A percentile compares a stretch with the other conserved stretches of the same genome.
phyloP scores from a whole-genome alignment of 2,797 vertebrate species.

The Spea hammondii region DNA sequence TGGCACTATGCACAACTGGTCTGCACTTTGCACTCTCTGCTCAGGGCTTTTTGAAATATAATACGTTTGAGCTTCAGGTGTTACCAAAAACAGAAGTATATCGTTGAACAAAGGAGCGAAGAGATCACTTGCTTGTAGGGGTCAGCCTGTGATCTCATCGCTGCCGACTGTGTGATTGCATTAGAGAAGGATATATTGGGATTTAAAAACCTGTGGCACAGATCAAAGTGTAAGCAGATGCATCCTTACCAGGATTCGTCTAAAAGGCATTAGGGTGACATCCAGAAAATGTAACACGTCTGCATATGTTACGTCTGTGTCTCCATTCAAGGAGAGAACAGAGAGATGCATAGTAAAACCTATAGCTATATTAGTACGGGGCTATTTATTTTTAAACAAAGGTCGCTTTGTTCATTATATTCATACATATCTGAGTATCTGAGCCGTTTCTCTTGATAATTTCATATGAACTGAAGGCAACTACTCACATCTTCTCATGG shows the following conservation, averaged over 20 bases:
- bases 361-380: constrained; percentile 41
- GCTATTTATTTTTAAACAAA: constrained; percentile 45
- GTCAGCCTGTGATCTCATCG: constrained; percentile 47
- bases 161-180: constrained; percentile 50
- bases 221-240: constrained; percentile 50
- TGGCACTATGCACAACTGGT: constrained; percentile 38
- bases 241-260: constrained; percentile 44
- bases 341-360: constrained; percentile 33
- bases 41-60: constrained; percentile 48
- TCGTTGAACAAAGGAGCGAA: constrained; percentile 37
- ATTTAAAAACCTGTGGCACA: constrained; percentile 50
- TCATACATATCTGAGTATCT: not conserved
- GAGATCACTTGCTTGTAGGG: constrained; percentile 47
- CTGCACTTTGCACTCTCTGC: not conserved
- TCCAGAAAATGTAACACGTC: constrained; percentile 40
- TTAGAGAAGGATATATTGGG: constrained; percentile 53
- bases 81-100: constrained; percentile 48
- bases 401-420: constrained; percentile 27
- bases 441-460: too few species aligned
- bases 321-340: constrained; percentile 49
- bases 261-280: constrained; percentile 46
- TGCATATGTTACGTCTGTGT: constrained; percentile 47
- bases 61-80: constrained; percentile 49
- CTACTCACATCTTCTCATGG: too few species aligned
- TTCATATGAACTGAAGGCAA: too few species aligned